Evolutionary conservation across 2,888 invertebrate species (phyloP).

Genomic region (Sphinx pinastri): DNA sequence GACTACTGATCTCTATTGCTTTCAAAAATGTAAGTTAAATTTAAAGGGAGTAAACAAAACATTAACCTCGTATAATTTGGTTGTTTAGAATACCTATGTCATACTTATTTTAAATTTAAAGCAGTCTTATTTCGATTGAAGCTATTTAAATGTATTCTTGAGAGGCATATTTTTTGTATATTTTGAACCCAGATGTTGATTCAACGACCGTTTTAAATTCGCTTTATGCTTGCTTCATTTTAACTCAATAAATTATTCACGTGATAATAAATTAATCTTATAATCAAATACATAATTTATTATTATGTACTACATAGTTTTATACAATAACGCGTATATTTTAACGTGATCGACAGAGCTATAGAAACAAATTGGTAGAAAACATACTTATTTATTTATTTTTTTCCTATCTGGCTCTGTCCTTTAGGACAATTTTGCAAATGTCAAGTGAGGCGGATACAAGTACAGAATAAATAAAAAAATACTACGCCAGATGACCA

Average conservation of each 20-base stretch:
- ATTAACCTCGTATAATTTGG: background rate
- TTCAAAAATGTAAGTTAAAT: no score
- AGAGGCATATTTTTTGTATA: background rate
- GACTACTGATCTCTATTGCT: no score
- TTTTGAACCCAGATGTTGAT: slow-evolving; percentile 17
- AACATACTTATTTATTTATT: no score
- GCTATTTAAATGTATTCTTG: background rate
- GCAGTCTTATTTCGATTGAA: background rate
- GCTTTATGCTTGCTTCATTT: background rate
- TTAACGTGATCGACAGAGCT: no score
- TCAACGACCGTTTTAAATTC: slow-evolving; percentile 1
- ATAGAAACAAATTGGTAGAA: no score
- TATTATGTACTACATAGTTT: no score
- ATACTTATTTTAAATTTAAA: background rate
- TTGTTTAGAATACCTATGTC: background rate
- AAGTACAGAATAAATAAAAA: no score
- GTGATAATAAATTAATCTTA: background rate
- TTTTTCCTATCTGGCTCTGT: no score
- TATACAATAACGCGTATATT: no score
- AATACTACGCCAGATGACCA: no score
- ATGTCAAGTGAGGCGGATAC: no score
- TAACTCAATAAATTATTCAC: slow-evolving; percentile 8
- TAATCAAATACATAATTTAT: background rate
- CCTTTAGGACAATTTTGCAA: no score
- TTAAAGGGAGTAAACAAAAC: background rate